These are phyloP conservation scores for Lepeophtheirus salmonis DNA, from an alignment of 1,140 invertebrate species.

Conservation along the genomic window DNA sequence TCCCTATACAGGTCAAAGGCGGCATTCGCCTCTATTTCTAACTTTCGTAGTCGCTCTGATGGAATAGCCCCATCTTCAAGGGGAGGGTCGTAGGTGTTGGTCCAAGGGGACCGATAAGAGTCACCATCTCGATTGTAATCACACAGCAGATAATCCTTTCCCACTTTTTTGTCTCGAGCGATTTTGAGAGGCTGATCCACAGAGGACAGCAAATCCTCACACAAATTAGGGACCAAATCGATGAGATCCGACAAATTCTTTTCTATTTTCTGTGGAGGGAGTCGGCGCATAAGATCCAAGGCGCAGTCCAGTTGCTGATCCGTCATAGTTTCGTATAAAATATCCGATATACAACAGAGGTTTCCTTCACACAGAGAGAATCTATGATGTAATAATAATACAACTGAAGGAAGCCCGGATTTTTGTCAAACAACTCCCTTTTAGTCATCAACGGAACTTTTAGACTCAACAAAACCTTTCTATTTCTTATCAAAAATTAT, in stretches of 20 bases:
- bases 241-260: constrained; percentile 95
- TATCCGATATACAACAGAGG: too few species aligned
- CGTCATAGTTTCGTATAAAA: too few species aligned
- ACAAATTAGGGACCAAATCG: constrained; percentile 80
- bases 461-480: too few species aligned
- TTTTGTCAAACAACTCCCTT: too few species aligned
- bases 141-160: constrained; percentile 92
- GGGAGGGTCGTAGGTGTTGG: constrained; percentile 92
- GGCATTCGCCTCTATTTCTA: constrained; percentile 93
- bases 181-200: constrained; percentile 98
- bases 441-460: too few species aligned
- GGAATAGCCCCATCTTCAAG: constrained; percentile 96
- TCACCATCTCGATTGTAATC: constrained; percentile 99
- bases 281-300: constrained; percentile 88
- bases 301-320: constrained; percentile 97
- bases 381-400: too few species aligned
- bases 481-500: too few species aligned
- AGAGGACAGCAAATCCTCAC: constrained; percentile 88
- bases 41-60: constrained; percentile 75
- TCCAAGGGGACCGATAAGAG: constrained; percentile 99
- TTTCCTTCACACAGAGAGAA: too few species aligned
- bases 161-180: constrained; percentile 74
- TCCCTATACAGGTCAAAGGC: constrained; percentile 98
- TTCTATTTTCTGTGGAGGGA: constrained; percentile 97
- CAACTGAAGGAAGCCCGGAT: too few species aligned